Base-by-base conservation (phyloP, 2,888 invertebrate genomes). In the Phalera bucephala region DNA sequence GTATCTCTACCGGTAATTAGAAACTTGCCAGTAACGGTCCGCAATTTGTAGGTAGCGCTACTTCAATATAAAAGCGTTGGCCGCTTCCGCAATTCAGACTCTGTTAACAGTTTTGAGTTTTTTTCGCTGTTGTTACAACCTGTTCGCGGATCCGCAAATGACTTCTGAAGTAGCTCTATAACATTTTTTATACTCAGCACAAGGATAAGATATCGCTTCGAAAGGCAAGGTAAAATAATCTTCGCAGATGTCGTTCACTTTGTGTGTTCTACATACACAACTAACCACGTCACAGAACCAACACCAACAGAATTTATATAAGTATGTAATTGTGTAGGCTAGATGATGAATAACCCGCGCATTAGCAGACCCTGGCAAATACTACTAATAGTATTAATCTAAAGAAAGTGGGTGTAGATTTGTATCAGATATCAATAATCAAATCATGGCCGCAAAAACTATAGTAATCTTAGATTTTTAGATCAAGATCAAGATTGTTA, bases 11-110 rank as follows among this genome's bases (percentile, higher is more conserved):
- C 63, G 62, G 80, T 84, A 85, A 86, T 88, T 87, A 87, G 81
- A 84, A 82, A 80, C 83, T 74, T 75, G 76, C 71, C 53, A 68
- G 60, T 83, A 86, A 85, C 86, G 85, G 85, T 77, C 75, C 58
- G 42, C 64, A 66, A 73, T 72, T 77, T 75, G 74, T 78, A 66
- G 60, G 66, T 70, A 64, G 64, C 64, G 57, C 59, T 67, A 53
- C 53, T 48, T 38, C 45, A 44, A 49, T 64, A 67, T 68, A 63
- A 66, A 67, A 65, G 55, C 62, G 62, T 38, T 38, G 42, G 31
- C 44, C 33, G 45, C 57, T 65, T 62, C 64, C 62, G 54, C 43
- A 35, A 45, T 43, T 35, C 45, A 29, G 33, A 7, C 15, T 41
- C 20, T 25, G 33, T 29, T 41, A 39, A 47, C 46, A 40, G 36